A percentile compares a stretch with the other conserved stretches of the same genome.
Conservation (phyloP, 2,113 vertebrate genomes). For the Grammatotria lemairii region DNA sequence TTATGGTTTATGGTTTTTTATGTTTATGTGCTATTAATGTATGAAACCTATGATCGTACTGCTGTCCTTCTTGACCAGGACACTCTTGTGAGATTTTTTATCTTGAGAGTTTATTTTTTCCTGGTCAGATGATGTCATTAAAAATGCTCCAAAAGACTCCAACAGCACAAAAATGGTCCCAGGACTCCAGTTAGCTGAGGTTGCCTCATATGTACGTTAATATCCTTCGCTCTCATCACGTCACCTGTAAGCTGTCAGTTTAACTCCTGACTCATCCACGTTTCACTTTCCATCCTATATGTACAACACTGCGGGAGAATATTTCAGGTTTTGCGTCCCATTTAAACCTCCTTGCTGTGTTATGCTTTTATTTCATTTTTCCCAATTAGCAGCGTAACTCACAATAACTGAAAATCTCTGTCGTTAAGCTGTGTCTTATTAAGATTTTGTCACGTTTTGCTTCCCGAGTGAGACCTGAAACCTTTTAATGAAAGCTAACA, state of each 20-base stretch:
- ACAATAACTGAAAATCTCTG: background rate
- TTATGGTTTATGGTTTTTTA: background rate
- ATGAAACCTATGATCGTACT: background rate
- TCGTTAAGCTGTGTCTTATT: background rate
- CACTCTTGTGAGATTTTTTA: background rate
- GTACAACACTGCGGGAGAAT: background rate
- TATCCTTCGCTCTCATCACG: background rate
- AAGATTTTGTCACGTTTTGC: background rate
- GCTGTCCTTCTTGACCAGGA: background rate
- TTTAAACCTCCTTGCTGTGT: background rate
- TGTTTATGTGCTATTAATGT: background rate
- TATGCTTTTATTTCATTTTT: background rate
- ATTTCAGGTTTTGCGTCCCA: background rate
- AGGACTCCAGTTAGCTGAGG: background rate
- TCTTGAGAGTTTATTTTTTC: background rate
- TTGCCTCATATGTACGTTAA: background rate
- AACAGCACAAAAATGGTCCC: background rate
- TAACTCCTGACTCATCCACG: background rate
- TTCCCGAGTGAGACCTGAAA: background rate
- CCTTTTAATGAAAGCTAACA: background rate
- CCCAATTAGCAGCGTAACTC: background rate
- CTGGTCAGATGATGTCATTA: background rate
- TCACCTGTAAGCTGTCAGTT: background rate
- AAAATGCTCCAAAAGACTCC: background rate
- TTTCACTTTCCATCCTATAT: background rate